Percentiles rank a stretch among this genome's conserved stretches.
phyloP scores from a whole-genome alignment of 2,113 vertebrate species.

The Mormyrus iriodes region DNA sequence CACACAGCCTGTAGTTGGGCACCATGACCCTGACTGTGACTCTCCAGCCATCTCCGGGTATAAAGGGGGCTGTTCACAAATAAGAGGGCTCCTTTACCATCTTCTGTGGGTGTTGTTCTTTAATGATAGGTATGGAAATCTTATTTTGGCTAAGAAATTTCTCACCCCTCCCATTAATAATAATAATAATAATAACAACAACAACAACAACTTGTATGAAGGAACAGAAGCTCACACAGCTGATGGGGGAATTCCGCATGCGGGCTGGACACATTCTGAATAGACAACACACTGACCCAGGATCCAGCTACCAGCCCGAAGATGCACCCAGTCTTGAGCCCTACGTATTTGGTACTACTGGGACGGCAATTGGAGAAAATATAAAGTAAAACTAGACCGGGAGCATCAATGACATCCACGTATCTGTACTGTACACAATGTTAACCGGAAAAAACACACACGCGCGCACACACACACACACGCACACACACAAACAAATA shows the following conservation, averaged over 20 bases:
- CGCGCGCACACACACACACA: conserved; percentile 41
- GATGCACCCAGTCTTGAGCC: background rate
- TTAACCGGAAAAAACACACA: conserved; percentile 42
- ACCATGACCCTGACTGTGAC: too few relatives aligned
- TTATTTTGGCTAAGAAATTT: background rate
- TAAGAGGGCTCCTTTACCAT: background rate
- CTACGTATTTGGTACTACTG: background rate
- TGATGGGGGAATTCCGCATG: background rate
- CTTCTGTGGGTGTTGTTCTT: background rate
- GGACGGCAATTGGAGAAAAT: background rate
- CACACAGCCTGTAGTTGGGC: too few relatives aligned
- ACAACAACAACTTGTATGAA: background rate
- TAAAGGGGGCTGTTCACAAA: background rate
- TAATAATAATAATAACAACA: background rate
- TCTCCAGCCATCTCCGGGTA: background rate
- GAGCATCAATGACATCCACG: background rate
- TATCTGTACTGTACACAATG: conserved; percentile 52
- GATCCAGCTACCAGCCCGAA: background rate
- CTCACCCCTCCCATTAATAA: background rate
- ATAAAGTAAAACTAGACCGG: background rate
- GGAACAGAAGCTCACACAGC: background rate
- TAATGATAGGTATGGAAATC: background rate
- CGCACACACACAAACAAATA: conserved; percentile 49
- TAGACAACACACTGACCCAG: background rate
- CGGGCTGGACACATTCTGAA: background rate